These are phyloP conservation scores for Sialia sialis DNA, from an alignment of 2,113 vertebrate genomes.

Conservation along the genomic window DNA sequence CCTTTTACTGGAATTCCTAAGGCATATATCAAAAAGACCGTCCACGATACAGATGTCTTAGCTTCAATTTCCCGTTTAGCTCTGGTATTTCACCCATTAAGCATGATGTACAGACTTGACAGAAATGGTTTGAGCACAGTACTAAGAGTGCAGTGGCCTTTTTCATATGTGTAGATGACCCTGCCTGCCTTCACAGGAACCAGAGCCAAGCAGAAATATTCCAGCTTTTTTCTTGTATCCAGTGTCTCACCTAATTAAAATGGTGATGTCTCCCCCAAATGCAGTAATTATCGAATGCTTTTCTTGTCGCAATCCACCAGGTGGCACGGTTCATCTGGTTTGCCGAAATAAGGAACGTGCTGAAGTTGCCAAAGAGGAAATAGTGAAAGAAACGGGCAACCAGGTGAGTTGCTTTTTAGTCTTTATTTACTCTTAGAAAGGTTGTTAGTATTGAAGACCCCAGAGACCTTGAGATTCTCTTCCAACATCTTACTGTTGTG, in stretches of 20 bases:
- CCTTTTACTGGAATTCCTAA: not conserved
- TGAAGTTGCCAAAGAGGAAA: conserved; percentile 76
- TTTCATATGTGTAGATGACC: not conserved
- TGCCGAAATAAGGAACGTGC: conserved; percentile 77
- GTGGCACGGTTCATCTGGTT: conserved; percentile 84
- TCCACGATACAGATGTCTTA: not conserved
- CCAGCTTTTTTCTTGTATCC: not conserved
- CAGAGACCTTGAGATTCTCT: not conserved
- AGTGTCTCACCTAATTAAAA: not conserved
- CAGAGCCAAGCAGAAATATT: not conserved
- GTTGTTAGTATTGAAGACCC: not conserved
- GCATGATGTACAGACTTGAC: not conserved
- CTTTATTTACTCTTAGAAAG: not conserved
- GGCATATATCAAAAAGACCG: not conserved
- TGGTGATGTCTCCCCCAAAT: not conserved
- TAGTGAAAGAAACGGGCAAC: conserved; percentile 73
- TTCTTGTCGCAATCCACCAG: conserved; percentile 66
- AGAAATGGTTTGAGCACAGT: not conserved
- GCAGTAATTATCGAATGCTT: not conserved
- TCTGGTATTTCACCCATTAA: not conserved
- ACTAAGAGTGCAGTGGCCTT: not conserved
- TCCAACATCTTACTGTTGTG: not conserved
- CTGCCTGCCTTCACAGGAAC: not conserved
- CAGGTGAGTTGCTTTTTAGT: conserved; percentile 56
- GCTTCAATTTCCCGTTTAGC: not conserved